Base-by-base conservation (phyloP, 2,113 vertebrate species). In the Siniperca chuatsi region DNA sequence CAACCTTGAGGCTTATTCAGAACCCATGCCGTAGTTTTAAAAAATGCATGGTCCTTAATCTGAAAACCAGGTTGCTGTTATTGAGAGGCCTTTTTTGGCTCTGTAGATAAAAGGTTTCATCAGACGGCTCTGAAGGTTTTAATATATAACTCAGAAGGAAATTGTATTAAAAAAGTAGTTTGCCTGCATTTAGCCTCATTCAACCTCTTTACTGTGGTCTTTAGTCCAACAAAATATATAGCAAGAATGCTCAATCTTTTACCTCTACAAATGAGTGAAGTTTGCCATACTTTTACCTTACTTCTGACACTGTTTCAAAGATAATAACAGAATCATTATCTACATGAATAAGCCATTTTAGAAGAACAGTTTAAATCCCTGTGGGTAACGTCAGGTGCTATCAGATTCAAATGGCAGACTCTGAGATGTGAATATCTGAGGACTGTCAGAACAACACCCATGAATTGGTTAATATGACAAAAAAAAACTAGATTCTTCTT, bases 371-470 rank as follows among this genome's bases (percentile, higher is more conserved):
- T 71, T 15, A 58, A 55, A 75, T 65, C 78, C 65, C 48, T 18
- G 58, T 57, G n/a, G 66, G 60, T 16, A 78, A 9, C 4, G 4
- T 58, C 67, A 50, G 46, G 25, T 64, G 48, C 35, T 64, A 40
- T 72, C 75, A 50, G 16, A 78, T 29, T 57, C 16, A 58, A 83
- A 73, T 60, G 61, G 21, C 62, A 84, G 54, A 60, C 37, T 44
- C 48, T 83, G 25, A 78, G 57, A 57, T 65, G 60, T 58, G 48
- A 66, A 67, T 67, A 16, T 78, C 64, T 78, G 42, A 66, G 42
- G 44, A 79, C 76, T 54, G 52, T 61, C 82, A 52, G 75, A 42
- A n/a, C 23, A 50, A 73, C 20, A 58, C 54, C n/a, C 4, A 60
- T n/a, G 8, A 69, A 48, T 69, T n/a, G 35, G 42, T 69, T 44